A percentile compares a stretch with the other conserved stretches of the same genome.
Evolutionary conservation across 2,888 invertebrate species (phyloP).

Genomic region (Gasteruption jaculator): DNA sequence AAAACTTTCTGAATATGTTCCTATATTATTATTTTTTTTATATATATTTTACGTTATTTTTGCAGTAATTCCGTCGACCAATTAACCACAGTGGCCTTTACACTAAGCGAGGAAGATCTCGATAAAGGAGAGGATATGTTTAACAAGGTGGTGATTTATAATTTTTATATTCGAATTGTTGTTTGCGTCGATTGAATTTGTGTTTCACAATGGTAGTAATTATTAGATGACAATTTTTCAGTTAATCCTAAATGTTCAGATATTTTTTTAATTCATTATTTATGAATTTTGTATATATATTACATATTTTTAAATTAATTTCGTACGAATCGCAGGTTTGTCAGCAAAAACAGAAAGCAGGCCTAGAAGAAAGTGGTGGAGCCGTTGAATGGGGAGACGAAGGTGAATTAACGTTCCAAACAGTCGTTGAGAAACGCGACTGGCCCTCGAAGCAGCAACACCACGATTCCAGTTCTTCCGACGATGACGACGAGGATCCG

Average conservation of each 20-base stretch:
- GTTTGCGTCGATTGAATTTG: too few relatives aligned
- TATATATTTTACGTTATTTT: conserved; percentile 23
- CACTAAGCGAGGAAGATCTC: conserved; percentile 53
- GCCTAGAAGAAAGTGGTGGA: conserved; percentile 36
- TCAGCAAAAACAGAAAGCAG: conserved; percentile 40
- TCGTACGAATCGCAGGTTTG: conserved; percentile 31
- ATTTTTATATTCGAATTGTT: too few relatives aligned
- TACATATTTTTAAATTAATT: background rate
- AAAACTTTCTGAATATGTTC: conserved; percentile 8
- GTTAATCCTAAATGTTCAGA: too few relatives aligned
- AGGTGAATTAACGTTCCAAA: conserved; percentile 52
- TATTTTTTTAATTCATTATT: background rate
- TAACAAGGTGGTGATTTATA: conserved; percentile 55
- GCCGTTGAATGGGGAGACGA: conserved; percentile 52
- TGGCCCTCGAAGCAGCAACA: conserved; percentile 41
- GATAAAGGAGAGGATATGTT: conserved; percentile 58
- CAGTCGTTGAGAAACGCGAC: conserved; percentile 53
- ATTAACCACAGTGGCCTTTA: conserved; percentile 49
- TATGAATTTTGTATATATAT: background rate
- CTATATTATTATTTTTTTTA: conserved; percentile 16
- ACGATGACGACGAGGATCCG: conserved; percentile 54
- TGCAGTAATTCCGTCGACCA: conserved; percentile 46
- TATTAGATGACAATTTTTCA: too few relatives aligned
- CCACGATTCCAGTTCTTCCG: conserved; percentile 49
- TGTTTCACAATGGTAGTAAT: too few relatives aligned